phyloP scores from a whole-genome alignment of 2,797 vertebrate genomes.

The Valencia hispanica region DNA sequence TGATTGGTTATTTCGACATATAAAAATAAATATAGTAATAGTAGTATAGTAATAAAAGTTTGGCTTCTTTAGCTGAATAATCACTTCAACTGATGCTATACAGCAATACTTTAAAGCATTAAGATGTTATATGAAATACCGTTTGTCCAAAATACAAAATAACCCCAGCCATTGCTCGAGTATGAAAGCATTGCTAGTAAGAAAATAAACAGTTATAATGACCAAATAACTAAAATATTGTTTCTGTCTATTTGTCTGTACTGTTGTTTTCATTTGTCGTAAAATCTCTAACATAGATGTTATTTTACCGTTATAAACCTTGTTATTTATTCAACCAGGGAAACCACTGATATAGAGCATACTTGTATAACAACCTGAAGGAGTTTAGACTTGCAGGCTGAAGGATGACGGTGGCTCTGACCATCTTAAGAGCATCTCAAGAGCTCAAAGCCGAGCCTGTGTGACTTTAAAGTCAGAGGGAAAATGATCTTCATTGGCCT shows the following conservation, averaged over 20 bases:
- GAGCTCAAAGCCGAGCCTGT: constrained; percentile 49
- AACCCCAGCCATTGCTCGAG: background rate
- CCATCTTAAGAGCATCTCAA: constrained; percentile 52
- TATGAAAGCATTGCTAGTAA: background rate
- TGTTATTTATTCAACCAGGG: background rate
- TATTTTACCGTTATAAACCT: background rate
- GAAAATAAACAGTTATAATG: background rate
- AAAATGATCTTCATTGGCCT: constrained; percentile 5
- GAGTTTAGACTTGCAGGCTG: constrained; percentile 24
- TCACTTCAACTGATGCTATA: background rate
- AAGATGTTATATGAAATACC: background rate
- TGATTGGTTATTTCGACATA: too few relatives aligned
- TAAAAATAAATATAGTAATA: too few relatives aligned
- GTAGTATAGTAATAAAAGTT: background rate
- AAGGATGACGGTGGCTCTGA: constrained; percentile 37
- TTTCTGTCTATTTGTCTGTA: background rate
- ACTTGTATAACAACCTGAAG: background rate
- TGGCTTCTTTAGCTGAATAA: background rate
- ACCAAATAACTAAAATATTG: background rate
- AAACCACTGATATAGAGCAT: background rate
- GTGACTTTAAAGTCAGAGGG: constrained; percentile 12
- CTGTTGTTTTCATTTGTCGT: background rate
- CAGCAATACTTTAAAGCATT: background rate
- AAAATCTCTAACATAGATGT: too few relatives aligned
- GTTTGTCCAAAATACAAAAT: background rate